phyloP scores from a whole-genome alignment of 1,140 invertebrate genomes.

The Periplaneta americana region DNA sequence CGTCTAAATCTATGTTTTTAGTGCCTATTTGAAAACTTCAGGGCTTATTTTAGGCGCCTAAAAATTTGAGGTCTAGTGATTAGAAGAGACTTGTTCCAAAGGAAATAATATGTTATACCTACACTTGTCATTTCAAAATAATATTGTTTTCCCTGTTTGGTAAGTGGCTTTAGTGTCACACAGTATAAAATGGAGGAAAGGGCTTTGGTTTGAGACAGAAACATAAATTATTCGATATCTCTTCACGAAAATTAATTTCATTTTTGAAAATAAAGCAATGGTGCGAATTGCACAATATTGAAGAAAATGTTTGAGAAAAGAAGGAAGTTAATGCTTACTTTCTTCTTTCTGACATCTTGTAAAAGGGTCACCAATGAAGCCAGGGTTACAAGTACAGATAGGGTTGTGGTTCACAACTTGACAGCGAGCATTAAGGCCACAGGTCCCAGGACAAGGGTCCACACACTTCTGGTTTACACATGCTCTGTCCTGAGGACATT shows the following conservation, averaged over 20 bases:
- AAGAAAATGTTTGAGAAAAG: not conserved
- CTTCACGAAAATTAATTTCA: not conserved
- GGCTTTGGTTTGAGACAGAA: not conserved
- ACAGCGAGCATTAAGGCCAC: slow-evolving; percentile 39
- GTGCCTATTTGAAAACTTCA: too few species aligned
- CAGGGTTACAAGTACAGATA: slow-evolving; percentile 30
- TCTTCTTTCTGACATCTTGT: slow-evolving; percentile 26
- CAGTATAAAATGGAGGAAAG: not conserved
- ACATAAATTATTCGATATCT: not conserved
- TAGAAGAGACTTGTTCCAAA: too few species aligned
- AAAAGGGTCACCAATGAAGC: slow-evolving; percentile 30
- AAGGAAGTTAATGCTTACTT: slow-evolving; percentile 17
- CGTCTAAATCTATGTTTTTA: too few species aligned
- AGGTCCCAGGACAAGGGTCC: slow-evolving; percentile 36
- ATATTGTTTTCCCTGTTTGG: too few species aligned
- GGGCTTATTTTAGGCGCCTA: too few species aligned
- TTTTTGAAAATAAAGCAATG: not conserved
- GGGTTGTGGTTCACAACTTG: slow-evolving; percentile 32
- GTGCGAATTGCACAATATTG: not conserved
- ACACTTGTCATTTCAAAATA: too few species aligned
- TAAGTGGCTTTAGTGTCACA: too few species aligned
- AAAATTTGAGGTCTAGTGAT: too few species aligned
- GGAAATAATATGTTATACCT: too few species aligned
- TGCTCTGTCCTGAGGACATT: slow-evolving; percentile 36
- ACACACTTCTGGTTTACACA: slow-evolving; percentile 34